These are phyloP conservation scores for Rutilus rutilus DNA, from an alignment of 2,113 vertebrate genomes.

Conservation along the genomic window DNA sequence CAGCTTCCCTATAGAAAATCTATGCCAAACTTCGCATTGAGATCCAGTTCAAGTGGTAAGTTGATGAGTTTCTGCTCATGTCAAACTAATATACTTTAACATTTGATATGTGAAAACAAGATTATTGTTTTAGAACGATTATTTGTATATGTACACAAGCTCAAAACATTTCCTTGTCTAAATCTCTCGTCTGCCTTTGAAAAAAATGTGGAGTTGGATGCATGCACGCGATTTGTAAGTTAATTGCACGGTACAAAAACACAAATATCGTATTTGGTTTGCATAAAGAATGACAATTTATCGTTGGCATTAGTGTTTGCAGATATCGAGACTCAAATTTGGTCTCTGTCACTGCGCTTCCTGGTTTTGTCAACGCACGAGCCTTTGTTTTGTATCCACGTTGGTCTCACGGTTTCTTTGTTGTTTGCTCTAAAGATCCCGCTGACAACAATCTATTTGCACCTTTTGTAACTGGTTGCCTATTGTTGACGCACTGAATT, in stretches of 20 bases:
- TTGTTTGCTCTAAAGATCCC: conserved; percentile 31
- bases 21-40: conserved; percentile 56
- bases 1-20: conserved; percentile 24
- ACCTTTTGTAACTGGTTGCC: conserved; percentile 7
- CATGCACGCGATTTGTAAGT: background rate
- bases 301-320: background rate
- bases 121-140: background rate
- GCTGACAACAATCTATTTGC: conserved; percentile 31
- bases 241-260: background rate
- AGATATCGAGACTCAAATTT: background rate
- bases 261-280: too few relatives aligned
- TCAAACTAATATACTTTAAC: background rate
- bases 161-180: background rate
- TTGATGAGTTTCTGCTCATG: background rate
- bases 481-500: background rate
- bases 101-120: background rate
- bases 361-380: conserved; percentile 28
- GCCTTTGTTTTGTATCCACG: conserved; percentile 54
- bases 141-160: background rate
- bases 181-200: background rate
- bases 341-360: background rate
- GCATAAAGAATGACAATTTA: background rate
- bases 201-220: background rate
- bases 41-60: conserved; percentile 74
- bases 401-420: conserved; percentile 32